Conservation (phyloP, 2,113 vertebrate species). For the Coturnix japonica region DNA sequence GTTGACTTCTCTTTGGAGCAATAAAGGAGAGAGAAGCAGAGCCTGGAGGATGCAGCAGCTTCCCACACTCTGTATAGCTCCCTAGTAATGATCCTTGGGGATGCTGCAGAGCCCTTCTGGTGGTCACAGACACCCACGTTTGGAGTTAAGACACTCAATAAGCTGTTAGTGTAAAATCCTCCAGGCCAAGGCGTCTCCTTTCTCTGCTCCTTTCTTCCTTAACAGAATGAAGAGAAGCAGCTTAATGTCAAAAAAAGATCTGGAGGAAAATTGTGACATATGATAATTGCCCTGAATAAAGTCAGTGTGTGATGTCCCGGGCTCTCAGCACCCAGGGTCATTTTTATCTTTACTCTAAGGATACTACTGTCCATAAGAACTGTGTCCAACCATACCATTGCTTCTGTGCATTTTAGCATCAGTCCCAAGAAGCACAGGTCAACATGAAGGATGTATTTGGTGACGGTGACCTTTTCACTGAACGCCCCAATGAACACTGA, state of each 20-base stretch:
- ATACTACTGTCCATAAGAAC: background rate
- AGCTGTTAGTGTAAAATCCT: background rate
- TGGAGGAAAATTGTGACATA: background rate
- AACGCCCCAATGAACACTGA: background rate
- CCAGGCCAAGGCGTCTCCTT: background rate
- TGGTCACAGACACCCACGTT: accelerated
- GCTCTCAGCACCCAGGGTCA: background rate
- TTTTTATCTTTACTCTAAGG: background rate
- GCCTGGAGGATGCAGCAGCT: background rate
- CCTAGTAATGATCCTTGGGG: no score
- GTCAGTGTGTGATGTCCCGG: accelerated
- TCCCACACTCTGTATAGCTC: background rate
- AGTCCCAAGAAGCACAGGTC: background rate
- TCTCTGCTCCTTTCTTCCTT: background rate
- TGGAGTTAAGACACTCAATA: background rate
- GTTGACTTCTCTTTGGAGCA: conserved; percentile 1
- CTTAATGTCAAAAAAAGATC: background rate
- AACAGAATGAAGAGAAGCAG: background rate
- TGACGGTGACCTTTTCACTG: background rate
- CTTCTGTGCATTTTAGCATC: background rate
- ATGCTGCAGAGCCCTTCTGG: background rate
- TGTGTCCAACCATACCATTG: background rate
- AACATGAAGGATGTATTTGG: background rate
- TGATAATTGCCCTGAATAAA: background rate
- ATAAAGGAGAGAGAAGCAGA: background rate